Evolutionary conservation across 2,113 vertebrate species (phyloP).

Genomic region (Poecilia latipinna): DNA sequence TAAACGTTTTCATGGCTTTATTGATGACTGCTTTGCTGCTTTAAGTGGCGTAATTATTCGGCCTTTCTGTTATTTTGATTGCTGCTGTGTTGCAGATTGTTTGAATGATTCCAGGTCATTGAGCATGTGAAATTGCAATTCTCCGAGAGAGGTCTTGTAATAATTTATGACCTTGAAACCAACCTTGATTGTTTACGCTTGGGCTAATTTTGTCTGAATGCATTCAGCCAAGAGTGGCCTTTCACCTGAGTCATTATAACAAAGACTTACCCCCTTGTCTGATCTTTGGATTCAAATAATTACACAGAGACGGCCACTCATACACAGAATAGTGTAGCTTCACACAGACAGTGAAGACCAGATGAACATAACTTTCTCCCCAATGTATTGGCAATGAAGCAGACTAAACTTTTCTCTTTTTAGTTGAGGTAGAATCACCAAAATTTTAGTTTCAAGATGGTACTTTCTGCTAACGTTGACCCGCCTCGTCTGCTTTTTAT

Average conservation of each 20-base stretch:
- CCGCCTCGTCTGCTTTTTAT: background rate
- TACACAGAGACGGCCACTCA: conserved; percentile 12
- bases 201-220: conserved; percentile 62
- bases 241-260: conserved; percentile 56
- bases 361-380: background rate
- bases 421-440: background rate
- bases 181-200: conserved; percentile 74
- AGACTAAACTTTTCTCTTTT: background rate
- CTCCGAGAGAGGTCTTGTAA: conserved; percentile 58
- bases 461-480: no score
- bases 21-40: background rate
- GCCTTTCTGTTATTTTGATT: conserved; percentile 16
- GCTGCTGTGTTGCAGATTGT: conserved; percentile 41
- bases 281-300: conserved; percentile 31
- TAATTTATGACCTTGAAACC: conserved; percentile 76
- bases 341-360: background rate
- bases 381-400: background rate
- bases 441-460: background rate
- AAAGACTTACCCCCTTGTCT: conserved; percentile 20
- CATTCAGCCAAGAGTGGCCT: conserved; percentile 60
- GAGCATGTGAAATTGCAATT: conserved; percentile 62
- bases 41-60: conserved; percentile 28
- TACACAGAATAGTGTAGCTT: background rate
- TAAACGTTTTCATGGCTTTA: background rate
- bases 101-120: conserved; percentile 65